Evolutionary conservation across 2,888 invertebrate species (phyloP).

Genomic region (Dysmachus trigonus): DNA sequence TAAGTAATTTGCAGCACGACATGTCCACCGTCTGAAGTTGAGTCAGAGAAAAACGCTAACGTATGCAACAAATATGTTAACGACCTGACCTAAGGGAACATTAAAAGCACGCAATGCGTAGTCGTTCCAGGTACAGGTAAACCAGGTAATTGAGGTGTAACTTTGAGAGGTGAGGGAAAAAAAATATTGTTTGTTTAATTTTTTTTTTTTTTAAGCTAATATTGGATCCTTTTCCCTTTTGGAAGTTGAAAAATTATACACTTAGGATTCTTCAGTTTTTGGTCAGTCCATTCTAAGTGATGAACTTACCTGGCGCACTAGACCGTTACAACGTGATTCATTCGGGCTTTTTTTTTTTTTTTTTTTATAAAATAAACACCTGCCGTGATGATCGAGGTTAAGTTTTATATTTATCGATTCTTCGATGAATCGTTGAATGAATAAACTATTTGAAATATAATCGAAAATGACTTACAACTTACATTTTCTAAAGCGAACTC

Average conservation of each 20-base stretch:
- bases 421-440: not conserved
- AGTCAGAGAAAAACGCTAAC: not conserved
- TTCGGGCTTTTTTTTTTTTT: not conserved
- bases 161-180: not conserved
- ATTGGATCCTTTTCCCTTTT: not conserved
- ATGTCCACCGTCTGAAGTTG: not conserved
- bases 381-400: not conserved
- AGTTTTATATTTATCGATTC: not conserved
- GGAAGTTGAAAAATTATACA: not conserved
- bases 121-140: not conserved
- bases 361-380: not conserved
- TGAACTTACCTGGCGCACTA: not conserved
- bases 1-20: not conserved
- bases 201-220: not conserved
- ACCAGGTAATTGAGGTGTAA: not conserved
- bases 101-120: slow-evolving; percentile 21
- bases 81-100: slow-evolving; percentile 29
- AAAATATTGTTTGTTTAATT: not conserved
- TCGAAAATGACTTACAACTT: slow-evolving; percentile 56
- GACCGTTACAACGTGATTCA: slow-evolving; percentile 22
- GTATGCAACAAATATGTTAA: not conserved
- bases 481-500: slow-evolving; percentile 61
- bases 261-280: not conserved
- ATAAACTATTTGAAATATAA: not conserved
- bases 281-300: not conserved